Conservation (phyloP, 2,797 vertebrate genomes). For the Urophycis tenuis region DNA sequence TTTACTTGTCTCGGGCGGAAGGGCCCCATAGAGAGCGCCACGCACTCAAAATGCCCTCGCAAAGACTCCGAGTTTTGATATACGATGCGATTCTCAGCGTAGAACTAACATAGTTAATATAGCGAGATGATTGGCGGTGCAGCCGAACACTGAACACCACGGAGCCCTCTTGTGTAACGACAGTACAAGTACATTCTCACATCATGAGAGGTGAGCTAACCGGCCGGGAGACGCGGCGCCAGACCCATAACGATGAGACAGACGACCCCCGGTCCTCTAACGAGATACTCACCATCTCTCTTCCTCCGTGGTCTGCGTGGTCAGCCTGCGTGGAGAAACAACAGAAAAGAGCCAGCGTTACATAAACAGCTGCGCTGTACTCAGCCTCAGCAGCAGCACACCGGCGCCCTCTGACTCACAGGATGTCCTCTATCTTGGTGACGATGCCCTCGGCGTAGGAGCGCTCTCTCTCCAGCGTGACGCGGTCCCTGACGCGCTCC, state of each 20-base stretch:
- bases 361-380: not conserved
- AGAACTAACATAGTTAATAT: not conserved
- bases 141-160: not conserved
- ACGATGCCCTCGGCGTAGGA: constrained; percentile 89
- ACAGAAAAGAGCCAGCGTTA: constrained; percentile 8
- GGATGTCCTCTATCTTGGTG: constrained; percentile 87
- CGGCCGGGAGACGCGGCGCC: not conserved
- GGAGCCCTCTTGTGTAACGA: not conserved
- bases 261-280: not conserved
- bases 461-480: constrained; percentile 80
- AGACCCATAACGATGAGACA: not conserved
- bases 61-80: not conserved
- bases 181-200: not conserved
- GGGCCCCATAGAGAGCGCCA: not conserved
- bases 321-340: constrained; percentile 65
- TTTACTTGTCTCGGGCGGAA: constrained; percentile 21
- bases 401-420: constrained; percentile 66
- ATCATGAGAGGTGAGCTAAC: not conserved
- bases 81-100: too few species aligned
- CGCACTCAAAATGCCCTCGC: too few species aligned
- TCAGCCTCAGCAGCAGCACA: not conserved
- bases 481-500: constrained; percentile 78
- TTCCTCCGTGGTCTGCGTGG: constrained; percentile 85
- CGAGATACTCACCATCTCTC: constrained; percentile 78
- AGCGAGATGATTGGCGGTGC: not conserved